A percentile compares a stretch with the other conserved stretches of the same genome.
Evolutionary conservation across 2,888 invertebrate genomes (phyloP).

Genomic region (Chelonus formosanus): DNA sequence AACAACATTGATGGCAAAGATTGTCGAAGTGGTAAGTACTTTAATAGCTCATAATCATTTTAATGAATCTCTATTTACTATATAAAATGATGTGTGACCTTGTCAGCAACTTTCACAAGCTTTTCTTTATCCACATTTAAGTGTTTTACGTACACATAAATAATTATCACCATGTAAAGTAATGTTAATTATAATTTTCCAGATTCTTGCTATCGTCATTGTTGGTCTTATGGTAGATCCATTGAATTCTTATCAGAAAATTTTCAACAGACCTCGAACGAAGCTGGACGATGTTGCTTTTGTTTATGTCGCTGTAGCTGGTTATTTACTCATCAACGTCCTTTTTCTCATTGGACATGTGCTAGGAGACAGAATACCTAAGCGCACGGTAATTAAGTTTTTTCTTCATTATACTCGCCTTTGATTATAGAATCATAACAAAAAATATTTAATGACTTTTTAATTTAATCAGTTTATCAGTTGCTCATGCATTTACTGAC

Average conservation of each 20-base stretch:
- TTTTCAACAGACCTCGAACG: constrained; percentile 64
- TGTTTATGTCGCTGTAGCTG: constrained; percentile 74
- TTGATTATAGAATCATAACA: neutral
- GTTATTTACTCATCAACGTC: constrained; percentile 73
- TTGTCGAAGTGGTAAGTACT: constrained; percentile 71
- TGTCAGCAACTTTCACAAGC: neutral
- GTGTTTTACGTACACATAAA: neutral
- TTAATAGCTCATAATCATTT: constrained; percentile 4
- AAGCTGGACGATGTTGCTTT: constrained; percentile 72
- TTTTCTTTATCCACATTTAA: neutral
- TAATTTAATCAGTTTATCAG: no score
- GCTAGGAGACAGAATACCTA: constrained; percentile 72
- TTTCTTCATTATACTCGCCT: neutral
- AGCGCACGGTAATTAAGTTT: constrained; percentile 67
- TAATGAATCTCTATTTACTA: neutral
- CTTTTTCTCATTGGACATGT: constrained; percentile 71
- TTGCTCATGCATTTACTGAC: no score
- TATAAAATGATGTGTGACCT: neutral
- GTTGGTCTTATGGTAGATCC: constrained; percentile 74
- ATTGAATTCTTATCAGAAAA: constrained; percentile 63
- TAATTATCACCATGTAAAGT: neutral
- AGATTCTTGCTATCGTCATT: constrained; percentile 72
- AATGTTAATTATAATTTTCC: constrained; percentile 46
- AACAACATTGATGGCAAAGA: constrained; percentile 70
- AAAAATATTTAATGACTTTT: neutral